Conservation (phyloP, 1,140 invertebrate species). For the Aporrectodea caliginosa region DNA sequence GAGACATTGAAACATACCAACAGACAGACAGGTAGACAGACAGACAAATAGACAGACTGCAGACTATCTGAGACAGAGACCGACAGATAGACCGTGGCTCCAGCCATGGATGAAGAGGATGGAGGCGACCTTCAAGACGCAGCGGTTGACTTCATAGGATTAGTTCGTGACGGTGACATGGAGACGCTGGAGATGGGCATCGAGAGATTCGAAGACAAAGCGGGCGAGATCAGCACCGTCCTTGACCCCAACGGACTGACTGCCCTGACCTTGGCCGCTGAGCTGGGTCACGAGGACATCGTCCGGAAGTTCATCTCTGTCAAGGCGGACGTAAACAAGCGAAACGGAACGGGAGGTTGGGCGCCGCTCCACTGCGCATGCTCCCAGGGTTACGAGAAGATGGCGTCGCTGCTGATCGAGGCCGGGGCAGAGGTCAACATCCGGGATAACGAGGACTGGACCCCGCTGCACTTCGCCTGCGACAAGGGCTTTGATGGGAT, state of each 20-base stretch:
- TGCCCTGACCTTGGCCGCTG: constrained; percentile 28
- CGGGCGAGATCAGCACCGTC: constrained; percentile 9
- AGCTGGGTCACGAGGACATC: constrained; percentile 21
- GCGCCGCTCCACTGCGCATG: constrained; percentile 33
- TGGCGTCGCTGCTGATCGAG: constrained; percentile 28
- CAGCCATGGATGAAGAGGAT: neutral
- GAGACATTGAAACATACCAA: too few species aligned
- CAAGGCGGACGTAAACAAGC: constrained; percentile 8
- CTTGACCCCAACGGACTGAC: constrained; percentile 21
- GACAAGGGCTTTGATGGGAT: constrained; percentile 14
- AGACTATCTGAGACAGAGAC: too few species aligned
- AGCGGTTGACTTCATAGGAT: neutral
- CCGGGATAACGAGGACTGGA: constrained; percentile 25
- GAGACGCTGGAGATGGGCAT: constrained; percentile 1
- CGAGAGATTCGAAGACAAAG: constrained; percentile 16
- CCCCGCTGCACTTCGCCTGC: constrained; percentile 26
- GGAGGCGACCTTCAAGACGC: neutral
- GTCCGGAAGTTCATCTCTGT: constrained; percentile 17
- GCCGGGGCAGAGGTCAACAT: constrained; percentile 29
- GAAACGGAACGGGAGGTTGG: constrained; percentile 17
- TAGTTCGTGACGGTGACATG: constrained; percentile 10
- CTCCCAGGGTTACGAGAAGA: constrained; percentile 28
- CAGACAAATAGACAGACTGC: too few species aligned
- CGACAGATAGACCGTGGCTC: too few species aligned
- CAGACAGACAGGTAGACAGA: too few species aligned